Conservation (phyloP, 2,888 invertebrate genomes). For the Cheilosia impressa region DNA sequence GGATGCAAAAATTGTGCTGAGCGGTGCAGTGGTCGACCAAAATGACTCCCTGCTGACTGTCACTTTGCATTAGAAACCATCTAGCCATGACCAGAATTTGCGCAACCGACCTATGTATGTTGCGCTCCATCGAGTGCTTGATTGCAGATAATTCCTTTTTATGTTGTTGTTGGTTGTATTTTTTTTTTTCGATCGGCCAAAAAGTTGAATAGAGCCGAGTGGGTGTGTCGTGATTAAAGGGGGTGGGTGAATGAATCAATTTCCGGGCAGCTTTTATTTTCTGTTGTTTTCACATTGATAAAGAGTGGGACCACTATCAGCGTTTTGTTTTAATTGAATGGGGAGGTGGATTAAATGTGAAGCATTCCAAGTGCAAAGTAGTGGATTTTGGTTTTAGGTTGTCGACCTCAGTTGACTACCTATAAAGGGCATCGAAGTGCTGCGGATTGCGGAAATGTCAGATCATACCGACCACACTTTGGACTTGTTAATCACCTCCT, state of each 20-base stretch:
- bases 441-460: too few species aligned
- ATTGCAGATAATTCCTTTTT: constrained; percentile 13
- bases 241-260: constrained; percentile 26
- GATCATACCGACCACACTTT: too few species aligned
- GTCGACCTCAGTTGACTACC: too few species aligned
- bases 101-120: constrained; percentile 32
- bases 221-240: background rate
- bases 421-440: too few species aligned
- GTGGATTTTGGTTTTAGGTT: too few species aligned
- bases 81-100: constrained; percentile 45
- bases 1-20: constrained; percentile 32
- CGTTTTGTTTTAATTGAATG: background rate
- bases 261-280: constrained; percentile 30
- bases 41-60: constrained; percentile 39
- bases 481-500: too few species aligned
- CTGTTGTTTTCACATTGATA: background rate
- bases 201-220: constrained; percentile 3
- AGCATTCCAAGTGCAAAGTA: background rate
- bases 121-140: constrained; percentile 45
- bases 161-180: background rate
- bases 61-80: constrained; percentile 37
- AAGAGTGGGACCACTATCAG: background rate
- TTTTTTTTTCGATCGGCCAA: background rate
- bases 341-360: background rate
- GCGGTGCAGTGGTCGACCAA: constrained; percentile 23